Conservation (phyloP, 2,113 vertebrate species). For the Monopterus albus region DNA sequence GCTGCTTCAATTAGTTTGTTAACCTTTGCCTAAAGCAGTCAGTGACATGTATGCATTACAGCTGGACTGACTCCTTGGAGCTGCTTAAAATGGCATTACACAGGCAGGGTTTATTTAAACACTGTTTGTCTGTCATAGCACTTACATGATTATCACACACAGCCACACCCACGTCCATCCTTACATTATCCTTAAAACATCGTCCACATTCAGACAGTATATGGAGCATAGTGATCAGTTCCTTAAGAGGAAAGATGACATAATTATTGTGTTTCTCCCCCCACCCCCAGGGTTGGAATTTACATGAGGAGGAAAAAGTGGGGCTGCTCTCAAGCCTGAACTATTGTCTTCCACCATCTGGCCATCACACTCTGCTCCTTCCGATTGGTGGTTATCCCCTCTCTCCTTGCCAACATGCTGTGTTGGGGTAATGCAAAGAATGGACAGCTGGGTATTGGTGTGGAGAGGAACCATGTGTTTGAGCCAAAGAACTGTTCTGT, state of each 20-base stretch:
- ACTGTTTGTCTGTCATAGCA: conserved; percentile 31
- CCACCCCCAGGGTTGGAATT: conserved; percentile 70
- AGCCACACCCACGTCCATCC: conserved; percentile 14
- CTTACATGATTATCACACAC: conserved; percentile 47
- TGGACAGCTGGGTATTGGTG: conserved; percentile 89
- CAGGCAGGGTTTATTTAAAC: conserved; percentile 70
- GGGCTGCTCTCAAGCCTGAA: conserved; percentile 73
- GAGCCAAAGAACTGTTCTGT: conserved; percentile 87
- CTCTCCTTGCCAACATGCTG: conserved; percentile 84
- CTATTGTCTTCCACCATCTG: conserved; percentile 47
- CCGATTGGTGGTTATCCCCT: conserved; percentile 43
- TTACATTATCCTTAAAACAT: conserved; percentile 25
- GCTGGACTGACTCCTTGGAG: conserved; percentile 34
- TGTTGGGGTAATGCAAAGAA: conserved; percentile 94
- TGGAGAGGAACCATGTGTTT: conserved; percentile 80
- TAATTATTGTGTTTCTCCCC: too few species aligned
- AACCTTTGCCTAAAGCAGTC: not conserved
- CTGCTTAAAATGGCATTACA: conserved; percentile 74
- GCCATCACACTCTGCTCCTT: conserved; percentile 27
- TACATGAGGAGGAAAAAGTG: conserved; percentile 75
- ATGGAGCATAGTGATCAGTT: not conserved
- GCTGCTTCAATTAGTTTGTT: not conserved
- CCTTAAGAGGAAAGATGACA: conserved; percentile 4
- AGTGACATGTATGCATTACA: conserved; percentile 11
- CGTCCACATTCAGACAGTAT: not conserved